Percentiles rank a stretch among this genome's conserved stretches.
phyloP scores from a whole-genome alignment of 2,113 vertebrate species.

The Spea multiplicata region DNA sequence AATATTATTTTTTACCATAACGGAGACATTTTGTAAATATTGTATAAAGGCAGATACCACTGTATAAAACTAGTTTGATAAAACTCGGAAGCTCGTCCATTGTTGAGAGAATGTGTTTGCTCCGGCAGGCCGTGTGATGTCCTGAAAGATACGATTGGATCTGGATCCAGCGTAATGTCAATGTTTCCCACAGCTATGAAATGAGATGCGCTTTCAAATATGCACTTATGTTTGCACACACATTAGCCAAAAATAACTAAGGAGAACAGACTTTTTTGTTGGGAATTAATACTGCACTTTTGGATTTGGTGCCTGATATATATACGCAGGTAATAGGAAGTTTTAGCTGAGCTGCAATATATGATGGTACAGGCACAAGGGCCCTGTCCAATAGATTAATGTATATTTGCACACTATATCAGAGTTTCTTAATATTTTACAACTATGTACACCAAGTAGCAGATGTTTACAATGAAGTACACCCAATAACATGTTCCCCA shows the following conservation, averaged over 20 bases:
- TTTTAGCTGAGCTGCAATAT: no score
- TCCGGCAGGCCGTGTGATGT: conserved; percentile 33
- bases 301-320: conserved; percentile 30
- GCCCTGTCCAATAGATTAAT: no score
- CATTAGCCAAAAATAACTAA: conserved; percentile 40
- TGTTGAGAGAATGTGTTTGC: conserved; percentile 50
- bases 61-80: conserved; percentile 63
- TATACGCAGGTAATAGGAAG: background rate
- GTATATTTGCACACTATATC: no score
- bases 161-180: conserved; percentile 43
- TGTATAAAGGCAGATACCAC: conserved; percentile 66
- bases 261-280: conserved; percentile 18
- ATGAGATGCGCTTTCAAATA: conserved; percentile 16
- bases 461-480: no score
- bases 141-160: conserved; percentile 37
- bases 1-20: conserved; percentile 66
- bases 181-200: conserved; percentile 32
- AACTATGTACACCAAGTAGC: no score
- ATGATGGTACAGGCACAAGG: no score
- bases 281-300: conserved; percentile 38
- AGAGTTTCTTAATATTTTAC: no score
- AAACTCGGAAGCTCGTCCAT: conserved; percentile 53
- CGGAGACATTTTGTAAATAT: conserved; percentile 67
- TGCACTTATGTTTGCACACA: conserved; percentile 31
- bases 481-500: no score